Evolutionary conservation across 2,113 vertebrate species (phyloP).

Genomic region (Shinisaurus crocodilurus): DNA sequence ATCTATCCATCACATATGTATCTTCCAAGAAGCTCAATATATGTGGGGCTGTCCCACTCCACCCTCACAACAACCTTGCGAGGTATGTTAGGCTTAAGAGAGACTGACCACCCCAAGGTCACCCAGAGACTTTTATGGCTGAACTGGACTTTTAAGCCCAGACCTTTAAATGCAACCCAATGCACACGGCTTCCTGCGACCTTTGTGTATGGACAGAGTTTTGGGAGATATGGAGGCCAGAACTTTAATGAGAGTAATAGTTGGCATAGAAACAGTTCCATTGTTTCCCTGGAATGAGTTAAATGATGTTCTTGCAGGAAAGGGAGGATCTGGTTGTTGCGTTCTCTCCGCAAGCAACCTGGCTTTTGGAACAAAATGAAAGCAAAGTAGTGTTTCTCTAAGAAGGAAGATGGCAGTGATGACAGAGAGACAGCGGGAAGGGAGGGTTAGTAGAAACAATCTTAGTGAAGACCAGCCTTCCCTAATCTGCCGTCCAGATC

Average conservation of each 20-base stretch:
- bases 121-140: not conserved
- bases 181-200: accelerated
- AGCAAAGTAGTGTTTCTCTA: not conserved
- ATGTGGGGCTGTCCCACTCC: too few relatives aligned
- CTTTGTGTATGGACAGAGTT: not conserved
- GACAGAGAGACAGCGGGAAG: not conserved
- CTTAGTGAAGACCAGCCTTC: not conserved
- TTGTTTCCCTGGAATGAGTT: not conserved
- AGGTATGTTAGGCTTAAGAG: not conserved
- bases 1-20: not conserved
- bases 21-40: not conserved
- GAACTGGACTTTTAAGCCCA: too few relatives aligned
- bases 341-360: not conserved
- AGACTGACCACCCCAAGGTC: too few relatives aligned
- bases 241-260: not conserved
- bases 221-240: not conserved
- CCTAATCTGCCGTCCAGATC: not conserved
- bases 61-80: not conserved
- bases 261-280: not conserved
- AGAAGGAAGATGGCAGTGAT: not conserved
- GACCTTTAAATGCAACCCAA: too few relatives aligned
- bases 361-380: not conserved
- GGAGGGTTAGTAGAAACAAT: not conserved
- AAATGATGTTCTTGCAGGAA: not conserved
- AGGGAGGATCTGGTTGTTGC: not conserved